Evolutionary conservation across 2,888 invertebrate species (phyloP), one percentile per base, ranked within the genome.

Genomic region (Dusona sp.): DNA sequence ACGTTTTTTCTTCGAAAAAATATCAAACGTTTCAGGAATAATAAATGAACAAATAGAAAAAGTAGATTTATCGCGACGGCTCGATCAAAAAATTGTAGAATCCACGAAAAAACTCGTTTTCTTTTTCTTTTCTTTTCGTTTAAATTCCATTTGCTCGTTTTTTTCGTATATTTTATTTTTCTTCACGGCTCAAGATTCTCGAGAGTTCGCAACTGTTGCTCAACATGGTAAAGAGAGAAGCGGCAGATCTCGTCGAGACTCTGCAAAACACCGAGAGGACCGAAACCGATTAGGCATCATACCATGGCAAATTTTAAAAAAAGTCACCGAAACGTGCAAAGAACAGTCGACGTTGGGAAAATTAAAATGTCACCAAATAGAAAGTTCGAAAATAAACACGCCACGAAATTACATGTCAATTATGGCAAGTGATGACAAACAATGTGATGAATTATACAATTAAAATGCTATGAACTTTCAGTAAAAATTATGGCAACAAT

Each of bases 151-250:
- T 11, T 13, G 9, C 19, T 9, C n/a, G 57, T 67, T 67, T 22
- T 57, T 38, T 4, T 4, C 13, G 1, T 4, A 25, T 6, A 2
- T 11, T 65, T 74, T 25, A 33, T 45, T 57, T 54, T 36, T 78
- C n/a, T 57, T 54, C 36, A 13, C 13, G 64, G 33, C 48, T 79
- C 16, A 87, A 92, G 92, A 92, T 93, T 54, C 86, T 92, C 38
- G 92, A 93, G 80, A 92, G 91, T 81, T 91, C 91, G 19, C 91
- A 92, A 78, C 84, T 91, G 42, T 87, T 93, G 65, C 90, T 92
- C 29, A 92, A 90, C 77, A 92, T 91, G 89, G 90, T 92, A 22
- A 92, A 92, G 87, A 89, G 91, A 84, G 92, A 93, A 86, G 91
- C 92, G 19, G 91, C 90, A 51, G 90, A 89, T 85, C 89, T 92